Base-by-base conservation (phyloP, 2,888 invertebrate genomes). In the Ctenicera cuprea region DNA sequence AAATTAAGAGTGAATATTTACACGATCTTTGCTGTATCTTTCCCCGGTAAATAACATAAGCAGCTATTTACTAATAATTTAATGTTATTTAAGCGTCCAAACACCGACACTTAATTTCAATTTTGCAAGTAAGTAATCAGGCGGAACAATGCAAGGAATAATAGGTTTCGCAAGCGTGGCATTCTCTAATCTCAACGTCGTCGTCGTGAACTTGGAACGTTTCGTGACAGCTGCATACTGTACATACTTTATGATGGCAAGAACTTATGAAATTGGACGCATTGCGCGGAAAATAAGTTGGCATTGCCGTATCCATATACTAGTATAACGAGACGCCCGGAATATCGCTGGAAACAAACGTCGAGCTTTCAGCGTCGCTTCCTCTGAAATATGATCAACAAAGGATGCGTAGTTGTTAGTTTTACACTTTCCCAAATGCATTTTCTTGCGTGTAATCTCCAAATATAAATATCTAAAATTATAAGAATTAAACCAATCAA, bases 271-370 rank as follows among this genome's bases (percentile, higher is more conserved):
- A 67, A 52, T 67, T 52, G 52, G 41, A 67, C 57, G 50, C 50
- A 41, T 57, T 26, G 67, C 41, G 54, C 54, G 43, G 67, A 67
- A 67, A 54, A 67, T 67, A 57, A 54, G 43, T 57, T 57, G 45
- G 63, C 61, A 48, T 48, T 48, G 45, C 43, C 37, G 48, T 48
- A 48, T 45, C 33, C 43, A 63, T 63, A 63, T 26, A 63, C 20
- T 41, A 22, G 22, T 33, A 59, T 59, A 59, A 59, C 37, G 20
- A 18, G 59, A 59, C 38, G 37, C 18, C 26, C 11, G 20, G 59
- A 38, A 59, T 59, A 54, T 54, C 26, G 54, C 54, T 54, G 30
- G n/a, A 54, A 54, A 30, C 30, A 54, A 54, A n/a, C 50, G 20
- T 50, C 52, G 14, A 8, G 20, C 48, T 48, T 48, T 48, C 52